These are phyloP conservation scores for Bufotes viridis DNA, from an alignment of 2,797 vertebrate species.

Conservation along the genomic window DNA sequence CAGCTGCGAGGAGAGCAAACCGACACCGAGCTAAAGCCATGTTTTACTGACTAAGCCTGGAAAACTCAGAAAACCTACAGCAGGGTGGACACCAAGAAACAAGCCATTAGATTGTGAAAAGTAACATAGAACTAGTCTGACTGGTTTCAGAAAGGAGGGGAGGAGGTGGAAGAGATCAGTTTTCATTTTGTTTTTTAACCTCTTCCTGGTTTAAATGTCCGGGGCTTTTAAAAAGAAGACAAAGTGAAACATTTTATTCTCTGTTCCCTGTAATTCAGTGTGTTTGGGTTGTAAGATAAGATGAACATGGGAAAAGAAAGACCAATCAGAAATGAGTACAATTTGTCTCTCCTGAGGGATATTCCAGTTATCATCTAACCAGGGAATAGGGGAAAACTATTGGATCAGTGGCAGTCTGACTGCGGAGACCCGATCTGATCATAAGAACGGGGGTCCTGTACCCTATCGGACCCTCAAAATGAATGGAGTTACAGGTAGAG, in stretches of 20 bases:
- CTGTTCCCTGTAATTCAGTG: too few species aligned
- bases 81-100: not conserved
- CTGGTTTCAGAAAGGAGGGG: conserved; percentile 58
- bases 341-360: too few species aligned
- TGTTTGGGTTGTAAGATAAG: too few species aligned
- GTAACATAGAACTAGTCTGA: conserved; percentile 56
- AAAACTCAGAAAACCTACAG: not conserved
- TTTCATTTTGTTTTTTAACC: conserved; percentile 36
- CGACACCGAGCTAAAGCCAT: conserved; percentile 80
- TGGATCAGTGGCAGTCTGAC: too few species aligned
- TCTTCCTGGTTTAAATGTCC: not conserved
- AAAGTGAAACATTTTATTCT: not conserved
- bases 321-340: too few species aligned
- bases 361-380: too few species aligned
- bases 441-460: too few species aligned
- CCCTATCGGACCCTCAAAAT: too few species aligned
- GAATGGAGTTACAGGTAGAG: too few species aligned
- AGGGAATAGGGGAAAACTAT: too few species aligned
- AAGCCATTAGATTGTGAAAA: conserved; percentile 30
- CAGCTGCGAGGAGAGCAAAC: conserved; percentile 81
- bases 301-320: too few species aligned
- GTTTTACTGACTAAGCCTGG: not conserved
- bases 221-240: not conserved
- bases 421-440: too few species aligned
- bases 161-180: conserved; percentile 52